A percentile compares a stretch with the other conserved stretches of the same genome.
phyloP scores from a whole-genome alignment of 2,797 vertebrate species.

The Dromococcyx pavoninus region DNA sequence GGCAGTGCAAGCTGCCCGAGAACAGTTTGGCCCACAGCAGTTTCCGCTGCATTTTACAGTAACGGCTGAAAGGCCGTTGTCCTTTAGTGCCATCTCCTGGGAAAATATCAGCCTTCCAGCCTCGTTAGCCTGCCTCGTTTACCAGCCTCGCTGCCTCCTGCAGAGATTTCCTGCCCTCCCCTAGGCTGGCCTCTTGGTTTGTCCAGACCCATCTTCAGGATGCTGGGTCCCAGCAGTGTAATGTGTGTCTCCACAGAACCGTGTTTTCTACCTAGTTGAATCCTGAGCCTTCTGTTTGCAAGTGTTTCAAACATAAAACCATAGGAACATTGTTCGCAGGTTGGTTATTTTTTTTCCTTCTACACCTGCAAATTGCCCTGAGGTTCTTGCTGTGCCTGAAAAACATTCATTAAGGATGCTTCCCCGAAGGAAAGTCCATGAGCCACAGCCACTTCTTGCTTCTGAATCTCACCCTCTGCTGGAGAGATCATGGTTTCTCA shows the following conservation, averaged over 20 bases:
- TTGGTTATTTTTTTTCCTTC: neutral
- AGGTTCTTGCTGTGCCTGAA: neutral
- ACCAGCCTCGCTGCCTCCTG: neutral
- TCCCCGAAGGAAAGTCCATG: neutral
- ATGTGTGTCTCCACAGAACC: neutral
- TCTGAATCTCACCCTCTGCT: neutral
- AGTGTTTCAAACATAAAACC: neutral
- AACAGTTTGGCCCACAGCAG: neutral
- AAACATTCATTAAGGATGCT: neutral
- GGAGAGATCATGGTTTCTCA: too few relatives aligned
- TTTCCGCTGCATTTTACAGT: neutral
- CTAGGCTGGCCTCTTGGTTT: neutral
- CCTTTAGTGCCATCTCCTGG: constrained; percentile 68
- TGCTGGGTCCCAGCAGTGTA: neutral
- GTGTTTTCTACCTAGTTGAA: neutral
- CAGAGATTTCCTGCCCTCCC: constrained; percentile 6
- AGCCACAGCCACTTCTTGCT: neutral
- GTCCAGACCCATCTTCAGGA: neutral
- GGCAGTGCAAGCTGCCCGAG: neutral
- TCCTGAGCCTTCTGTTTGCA: neutral
- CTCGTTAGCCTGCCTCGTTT: neutral
- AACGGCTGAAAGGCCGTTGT: neutral
- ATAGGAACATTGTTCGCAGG: neutral
- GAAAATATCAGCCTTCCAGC: constrained; percentile 7
- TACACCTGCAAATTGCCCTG: neutral